Percentiles rank a stretch among this genome's conserved stretches.
These are phyloP conservation scores for Therioaphis trifolii DNA, from an alignment of 2,888 invertebrate genomes.

Conservation along the genomic window DNA sequence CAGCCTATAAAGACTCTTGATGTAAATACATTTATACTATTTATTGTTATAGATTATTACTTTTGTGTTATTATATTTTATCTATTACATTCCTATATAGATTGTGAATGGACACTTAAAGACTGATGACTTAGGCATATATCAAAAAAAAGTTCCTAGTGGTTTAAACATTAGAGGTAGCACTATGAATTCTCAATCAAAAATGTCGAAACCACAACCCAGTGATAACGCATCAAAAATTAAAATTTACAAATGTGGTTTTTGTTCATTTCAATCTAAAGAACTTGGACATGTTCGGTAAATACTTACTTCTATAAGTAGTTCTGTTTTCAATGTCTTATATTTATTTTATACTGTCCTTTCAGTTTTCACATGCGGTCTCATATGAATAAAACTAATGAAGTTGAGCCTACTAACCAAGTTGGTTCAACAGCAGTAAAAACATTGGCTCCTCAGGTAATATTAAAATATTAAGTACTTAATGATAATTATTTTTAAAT, in stretches of 20 bases:
- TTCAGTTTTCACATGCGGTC: constrained; percentile 60
- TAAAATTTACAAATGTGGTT: constrained; percentile 64
- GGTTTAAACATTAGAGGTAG: not conserved
- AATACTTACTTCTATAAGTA: not conserved
- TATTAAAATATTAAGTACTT: not conserved
- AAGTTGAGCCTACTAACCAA: constrained; percentile 45
- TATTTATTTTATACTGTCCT: not conserved
- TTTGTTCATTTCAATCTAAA: constrained; percentile 64
- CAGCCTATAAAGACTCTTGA: constrained; percentile 39
- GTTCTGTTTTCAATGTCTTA: too few relatives aligned
- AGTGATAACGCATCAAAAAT: constrained; percentile 32
- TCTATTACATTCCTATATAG: not conserved
- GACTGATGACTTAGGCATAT: not conserved
- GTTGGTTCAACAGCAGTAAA: constrained; percentile 11
- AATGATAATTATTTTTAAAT: too few relatives aligned
- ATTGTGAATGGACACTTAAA: constrained; percentile 9
- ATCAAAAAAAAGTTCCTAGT: constrained; percentile 23
- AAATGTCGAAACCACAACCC: not conserved
- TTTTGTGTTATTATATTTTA: not conserved
- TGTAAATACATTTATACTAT: constrained; percentile 9
- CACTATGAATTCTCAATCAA: not conserved
- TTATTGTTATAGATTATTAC: too few relatives aligned
- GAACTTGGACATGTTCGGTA: constrained; percentile 62
- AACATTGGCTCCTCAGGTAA: not conserved
- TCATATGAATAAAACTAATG: constrained; percentile 56